Percentiles rank a stretch among this genome's conserved stretches.
phyloP scores from a whole-genome alignment of 1,140 invertebrate genomes.

The fruit fly (Drosophila melanogaster) region DNA sequence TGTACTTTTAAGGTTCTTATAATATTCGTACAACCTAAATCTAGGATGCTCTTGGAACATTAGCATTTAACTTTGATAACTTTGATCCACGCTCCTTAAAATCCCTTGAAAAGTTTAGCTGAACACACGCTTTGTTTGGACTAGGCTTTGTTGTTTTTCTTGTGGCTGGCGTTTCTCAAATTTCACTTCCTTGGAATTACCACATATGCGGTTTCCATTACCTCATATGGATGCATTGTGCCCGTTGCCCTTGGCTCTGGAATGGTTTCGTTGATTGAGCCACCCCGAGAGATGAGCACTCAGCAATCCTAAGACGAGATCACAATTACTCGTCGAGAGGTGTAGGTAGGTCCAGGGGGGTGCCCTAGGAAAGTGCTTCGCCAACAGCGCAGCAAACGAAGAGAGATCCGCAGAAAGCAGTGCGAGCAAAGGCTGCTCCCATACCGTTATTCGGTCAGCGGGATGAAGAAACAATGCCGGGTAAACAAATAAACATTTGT shows the following conservation, averaged over 20 bases:
- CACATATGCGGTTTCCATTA: constrained; percentile 60
- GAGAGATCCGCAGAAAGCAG: constrained; percentile 8
- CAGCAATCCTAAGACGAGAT: constrained; percentile 11
- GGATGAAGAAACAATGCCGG: neutral
- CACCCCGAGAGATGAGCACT: constrained; percentile 16
- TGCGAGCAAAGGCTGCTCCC: constrained; percentile 17
- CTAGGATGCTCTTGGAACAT: neutral
- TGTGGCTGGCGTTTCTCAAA: constrained; percentile 16
- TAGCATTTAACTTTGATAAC: constrained; percentile 41
- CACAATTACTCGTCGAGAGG: constrained; percentile 7
- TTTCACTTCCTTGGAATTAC: constrained; percentile 57
- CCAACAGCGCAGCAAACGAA: constrained; percentile 5
- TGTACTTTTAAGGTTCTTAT: too few species aligned
- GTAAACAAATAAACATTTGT: constrained; percentile 23
- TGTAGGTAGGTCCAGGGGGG: constrained; percentile 10
- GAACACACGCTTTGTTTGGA: constrained; percentile 15
- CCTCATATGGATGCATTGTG: constrained; percentile 18
- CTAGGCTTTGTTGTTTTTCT: constrained; percentile 20
- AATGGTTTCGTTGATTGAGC: constrained; percentile 16
- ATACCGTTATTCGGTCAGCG: constrained; percentile 21
- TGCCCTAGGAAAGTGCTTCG: constrained; percentile 11
- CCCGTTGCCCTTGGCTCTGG: constrained; percentile 19
- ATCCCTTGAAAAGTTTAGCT: constrained; percentile 1
- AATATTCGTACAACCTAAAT: too few species aligned
- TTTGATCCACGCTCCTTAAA: neutral